phyloP scores from a whole-genome alignment of 2,888 invertebrate genomes.

The Disparrhopalites patrizii region DNA sequence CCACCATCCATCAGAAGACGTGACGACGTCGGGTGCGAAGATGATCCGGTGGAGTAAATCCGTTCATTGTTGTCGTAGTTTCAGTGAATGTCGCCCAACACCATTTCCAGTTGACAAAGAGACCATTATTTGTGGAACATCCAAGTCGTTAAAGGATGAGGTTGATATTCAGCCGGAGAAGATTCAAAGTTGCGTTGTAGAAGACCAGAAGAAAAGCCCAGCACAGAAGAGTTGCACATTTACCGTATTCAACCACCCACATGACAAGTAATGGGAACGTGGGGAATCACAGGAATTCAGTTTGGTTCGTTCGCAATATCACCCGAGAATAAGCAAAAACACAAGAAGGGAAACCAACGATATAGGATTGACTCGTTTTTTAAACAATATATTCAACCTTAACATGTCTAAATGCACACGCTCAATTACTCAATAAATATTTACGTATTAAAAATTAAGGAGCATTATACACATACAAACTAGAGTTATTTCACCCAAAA shows the following conservation, averaged over 20 bases:
- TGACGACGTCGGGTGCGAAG: background rate
- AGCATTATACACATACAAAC: background rate
- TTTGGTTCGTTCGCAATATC: constrained; percentile 32
- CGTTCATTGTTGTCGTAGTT: background rate
- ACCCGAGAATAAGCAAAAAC: constrained; percentile 48
- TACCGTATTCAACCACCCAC: constrained; percentile 16
- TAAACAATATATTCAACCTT: constrained; percentile 5
- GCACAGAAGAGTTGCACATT: constrained; percentile 5
- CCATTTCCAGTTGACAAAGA: too few relatives aligned
- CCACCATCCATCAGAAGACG: background rate
- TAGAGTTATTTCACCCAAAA: background rate
- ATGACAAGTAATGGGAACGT: constrained; percentile 25
- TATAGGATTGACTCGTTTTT: constrained; percentile 27
- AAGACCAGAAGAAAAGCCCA: background rate
- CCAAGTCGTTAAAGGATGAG: too few relatives aligned
- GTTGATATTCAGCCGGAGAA: background rate
- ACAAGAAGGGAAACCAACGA: constrained; percentile 47
- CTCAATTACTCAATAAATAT: constrained; percentile 3
- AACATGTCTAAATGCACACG: constrained; percentile 8
- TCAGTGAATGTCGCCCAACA: background rate
- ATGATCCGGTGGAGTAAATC: too few relatives aligned
- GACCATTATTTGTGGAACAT: too few relatives aligned
- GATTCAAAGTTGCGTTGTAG: background rate
- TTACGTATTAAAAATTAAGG: background rate
- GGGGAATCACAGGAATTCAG: constrained; percentile 24